Percentiles rank a stretch among this genome's conserved stretches.
Conservation (phyloP, 2,888 invertebrate genomes). For the Sturmia bella region DNA sequence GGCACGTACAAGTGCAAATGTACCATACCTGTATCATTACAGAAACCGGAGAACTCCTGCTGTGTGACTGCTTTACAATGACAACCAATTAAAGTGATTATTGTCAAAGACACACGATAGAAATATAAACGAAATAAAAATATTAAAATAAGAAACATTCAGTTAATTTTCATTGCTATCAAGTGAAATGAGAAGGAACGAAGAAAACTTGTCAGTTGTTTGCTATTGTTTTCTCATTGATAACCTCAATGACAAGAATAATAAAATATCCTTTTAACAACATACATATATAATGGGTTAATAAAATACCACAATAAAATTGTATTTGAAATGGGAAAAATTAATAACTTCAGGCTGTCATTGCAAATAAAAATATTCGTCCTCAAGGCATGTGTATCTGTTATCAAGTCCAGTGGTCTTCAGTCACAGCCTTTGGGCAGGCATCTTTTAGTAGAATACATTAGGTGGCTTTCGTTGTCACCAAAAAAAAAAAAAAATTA, state of each 20-base stretch:
- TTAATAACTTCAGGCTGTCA: constrained; percentile 31
- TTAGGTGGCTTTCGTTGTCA: too few species aligned
- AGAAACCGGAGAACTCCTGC: constrained; percentile 20
- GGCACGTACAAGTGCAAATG: constrained; percentile 45
- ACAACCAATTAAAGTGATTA: constrained; percentile 78
- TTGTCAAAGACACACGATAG: constrained; percentile 71
- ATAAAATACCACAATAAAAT: constrained; percentile 51
- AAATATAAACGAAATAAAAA: constrained; percentile 2
- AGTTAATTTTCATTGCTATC: constrained; percentile 17
- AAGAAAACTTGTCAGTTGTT: constrained; percentile 36
- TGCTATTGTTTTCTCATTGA: too few species aligned
- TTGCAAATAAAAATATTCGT: neutral
- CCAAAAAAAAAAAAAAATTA: too few species aligned
- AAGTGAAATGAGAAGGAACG: neutral
- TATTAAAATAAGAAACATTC: constrained; percentile 23
- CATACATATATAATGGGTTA: constrained; percentile 35
- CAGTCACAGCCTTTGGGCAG: too few species aligned
- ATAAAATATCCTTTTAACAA: constrained; percentile 21
- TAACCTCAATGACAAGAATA: neutral
- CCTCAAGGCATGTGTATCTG: neutral
- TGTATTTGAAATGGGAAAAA: constrained; percentile 3
- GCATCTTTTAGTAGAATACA: too few species aligned
- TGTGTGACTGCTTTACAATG: constrained; percentile 55
- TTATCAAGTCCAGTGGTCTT: neutral
- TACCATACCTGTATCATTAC: constrained; percentile 38